These are phyloP conservation scores for Apus apus DNA, from an alignment of 2,113 vertebrate genomes.

Conservation along the genomic window DNA sequence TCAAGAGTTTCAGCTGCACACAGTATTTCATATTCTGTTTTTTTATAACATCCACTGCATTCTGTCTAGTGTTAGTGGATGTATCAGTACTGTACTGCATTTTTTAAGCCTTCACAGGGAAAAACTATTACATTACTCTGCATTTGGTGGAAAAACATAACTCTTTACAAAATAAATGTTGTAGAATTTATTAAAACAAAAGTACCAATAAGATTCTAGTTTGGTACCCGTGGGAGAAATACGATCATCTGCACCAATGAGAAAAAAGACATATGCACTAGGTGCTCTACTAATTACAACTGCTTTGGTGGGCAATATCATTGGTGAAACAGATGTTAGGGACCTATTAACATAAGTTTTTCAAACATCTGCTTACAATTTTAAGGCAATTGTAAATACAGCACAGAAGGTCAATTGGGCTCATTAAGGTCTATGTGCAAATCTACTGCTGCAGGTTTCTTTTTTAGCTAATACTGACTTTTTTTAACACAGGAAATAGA, in stretches of 20 bases:
- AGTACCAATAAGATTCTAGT: slow-evolving; percentile 61
- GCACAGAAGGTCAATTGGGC: slow-evolving; percentile 93
- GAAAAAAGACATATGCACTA: slow-evolving; percentile 64
- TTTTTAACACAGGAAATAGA: slow-evolving; percentile 87
- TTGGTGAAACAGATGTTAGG: slow-evolving; percentile 84
- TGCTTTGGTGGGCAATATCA: slow-evolving; percentile 79
- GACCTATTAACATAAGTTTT: slow-evolving; percentile 81
- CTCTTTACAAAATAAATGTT: slow-evolving; percentile 50
- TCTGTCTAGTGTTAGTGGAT: not conserved
- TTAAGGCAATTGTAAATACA: slow-evolving; percentile 91
- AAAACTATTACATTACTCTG: not conserved
- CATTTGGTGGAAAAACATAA: not conserved
- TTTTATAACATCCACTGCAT: not conserved
- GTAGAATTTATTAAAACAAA: slow-evolving; percentile 67
- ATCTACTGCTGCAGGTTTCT: slow-evolving; percentile 84
- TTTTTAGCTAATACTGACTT: slow-evolving; percentile 74
- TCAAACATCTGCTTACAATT: slow-evolving; percentile 97
- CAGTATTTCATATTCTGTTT: not conserved
- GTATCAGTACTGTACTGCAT: not conserved
- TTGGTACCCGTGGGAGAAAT: slow-evolving; percentile 68
- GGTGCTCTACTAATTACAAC: slow-evolving; percentile 76
- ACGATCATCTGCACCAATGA: slow-evolving; percentile 57
- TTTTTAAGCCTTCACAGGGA: not conserved
- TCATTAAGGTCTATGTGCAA: slow-evolving; percentile 92
- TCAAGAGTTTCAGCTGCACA: not conserved